A percentile compares a stretch with the other conserved stretches of the same genome.
Conservation (phyloP, 2,888 invertebrate genomes). For the Clitarchus hookeri region DNA sequence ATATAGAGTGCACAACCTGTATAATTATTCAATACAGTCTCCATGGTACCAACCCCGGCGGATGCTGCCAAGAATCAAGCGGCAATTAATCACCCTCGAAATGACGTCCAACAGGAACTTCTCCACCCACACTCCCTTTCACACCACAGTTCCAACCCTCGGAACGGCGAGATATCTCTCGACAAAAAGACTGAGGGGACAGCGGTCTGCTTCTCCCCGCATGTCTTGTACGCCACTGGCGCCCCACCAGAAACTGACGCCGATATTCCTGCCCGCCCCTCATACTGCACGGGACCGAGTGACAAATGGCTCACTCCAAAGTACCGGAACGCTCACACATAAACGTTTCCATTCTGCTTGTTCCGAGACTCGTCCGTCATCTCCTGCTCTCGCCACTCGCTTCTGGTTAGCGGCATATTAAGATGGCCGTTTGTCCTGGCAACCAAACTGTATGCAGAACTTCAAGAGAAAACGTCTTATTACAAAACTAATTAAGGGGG, state of each 20-base stretch:
- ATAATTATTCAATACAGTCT: too few relatives aligned
- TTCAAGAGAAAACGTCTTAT: too few relatives aligned
- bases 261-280: not conserved
- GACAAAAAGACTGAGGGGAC: not conserved
- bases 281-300: not conserved
- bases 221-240: not conserved
- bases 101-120: not conserved
- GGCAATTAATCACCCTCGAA: not conserved
- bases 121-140: not conserved
- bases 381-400: not conserved
- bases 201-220: not conserved
- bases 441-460: too few relatives aligned
- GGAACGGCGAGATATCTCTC: not conserved
- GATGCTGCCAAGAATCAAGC: not conserved
- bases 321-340: not conserved
- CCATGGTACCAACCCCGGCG: not conserved
- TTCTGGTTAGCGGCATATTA: not conserved
- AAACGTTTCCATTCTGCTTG: not conserved
- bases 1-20: too few relatives aligned
- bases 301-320: not conserved
- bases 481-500: too few relatives aligned
- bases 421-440: too few relatives aligned
- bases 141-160: not conserved
- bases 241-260: slow-evolving; percentile 2
- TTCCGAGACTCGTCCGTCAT: not conserved